These are phyloP conservation scores for Pseudochirops corinnae DNA, from an alignment of 2,797 vertebrate species.

Conservation along the genomic window DNA sequence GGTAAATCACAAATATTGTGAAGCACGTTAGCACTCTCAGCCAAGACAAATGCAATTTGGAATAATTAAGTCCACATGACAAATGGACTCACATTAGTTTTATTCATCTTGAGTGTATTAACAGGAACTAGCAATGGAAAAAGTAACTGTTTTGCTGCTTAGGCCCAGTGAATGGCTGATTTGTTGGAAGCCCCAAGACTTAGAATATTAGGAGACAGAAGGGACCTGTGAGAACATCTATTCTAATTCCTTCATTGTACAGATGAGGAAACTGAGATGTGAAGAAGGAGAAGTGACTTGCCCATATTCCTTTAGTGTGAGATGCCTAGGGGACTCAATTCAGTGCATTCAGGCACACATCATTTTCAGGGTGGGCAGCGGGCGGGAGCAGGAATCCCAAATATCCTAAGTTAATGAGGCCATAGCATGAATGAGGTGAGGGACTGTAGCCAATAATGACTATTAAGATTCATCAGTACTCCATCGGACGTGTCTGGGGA, in stretches of 20 bases:
- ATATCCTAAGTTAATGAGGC: neutral
- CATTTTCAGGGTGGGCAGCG: neutral
- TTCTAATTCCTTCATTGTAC: neutral
- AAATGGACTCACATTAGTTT: conserved; percentile 80
- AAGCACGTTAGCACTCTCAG: conserved; percentile 66
- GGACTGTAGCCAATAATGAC: neutral
- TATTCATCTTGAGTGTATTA: conserved; percentile 84
- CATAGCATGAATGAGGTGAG: neutral
- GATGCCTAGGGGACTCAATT: neutral
- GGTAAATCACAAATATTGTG: conserved; percentile 50
- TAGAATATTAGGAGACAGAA: neutral
- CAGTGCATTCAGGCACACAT: neutral
- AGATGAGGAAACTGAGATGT: conserved; percentile 9
- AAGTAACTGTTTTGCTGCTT: conserved; percentile 77
- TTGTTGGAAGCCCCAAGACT: conserved; percentile 70
- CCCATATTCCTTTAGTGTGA: neutral
- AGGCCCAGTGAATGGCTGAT: conserved; percentile 71
- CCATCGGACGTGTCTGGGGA: neutral
- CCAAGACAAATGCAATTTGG: conserved; percentile 76
- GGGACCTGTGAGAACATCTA: conserved; percentile 10
- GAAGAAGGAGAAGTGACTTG: conserved; percentile 14
- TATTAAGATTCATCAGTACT: neutral
- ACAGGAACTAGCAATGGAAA: conserved; percentile 73
- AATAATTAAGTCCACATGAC: conserved; percentile 82
- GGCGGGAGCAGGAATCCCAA: neutral